Evolutionary conservation across 1,140 invertebrate species (phyloP), one percentile per base, ranked within the genome.

Genomic region (Lamellibrachia luymesi): DNA sequence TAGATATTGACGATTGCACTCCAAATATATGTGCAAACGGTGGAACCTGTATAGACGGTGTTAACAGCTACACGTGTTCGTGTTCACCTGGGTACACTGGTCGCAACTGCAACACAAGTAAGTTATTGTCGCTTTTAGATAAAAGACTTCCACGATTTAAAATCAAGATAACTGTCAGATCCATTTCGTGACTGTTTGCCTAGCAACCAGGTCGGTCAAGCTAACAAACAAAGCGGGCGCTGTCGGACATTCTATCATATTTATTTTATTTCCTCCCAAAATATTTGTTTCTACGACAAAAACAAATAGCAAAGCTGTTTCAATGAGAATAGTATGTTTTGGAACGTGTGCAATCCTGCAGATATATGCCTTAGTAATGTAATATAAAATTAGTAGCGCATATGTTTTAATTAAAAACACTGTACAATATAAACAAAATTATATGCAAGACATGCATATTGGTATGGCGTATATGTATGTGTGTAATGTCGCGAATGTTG

Each of bases 71-170:
- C 89, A 52, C 38, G 1, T 93, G 93, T 92, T 51, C 51, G 56
- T 93, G 93, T 51, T n/a, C 92, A 27, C 27, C 92, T 92, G 91
- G 91, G 38, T 93, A 93, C 64, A 56, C 17, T 49, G 94, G 94
- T 4, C 80, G 50, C 8, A 94, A 93, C 80, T 94, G 94, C 56
- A 64, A 64, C n/a, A 64, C 22, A 51, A 89, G 92, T 92, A 92
- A 80, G 64, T 80, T 80, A 80, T 17, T 80, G 64, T 80, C 64
- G 25, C 64, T 17, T 80, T 2, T 80, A 22, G 2, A 80, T 80
- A 80, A 1, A 0, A 10, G 7, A 2, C 2, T 80, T 80, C 64
- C 64, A 22, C 0, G 64, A 22, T 38, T 38, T 38, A 1, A 38
- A 38, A 38, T 38, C 38, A 38, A 38, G 0, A 38, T 38, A 38